These are phyloP conservation scores for Clarias pachynema DNA, from an alignment of 2,797 vertebrate genomes.

Conservation along the genomic window DNA sequence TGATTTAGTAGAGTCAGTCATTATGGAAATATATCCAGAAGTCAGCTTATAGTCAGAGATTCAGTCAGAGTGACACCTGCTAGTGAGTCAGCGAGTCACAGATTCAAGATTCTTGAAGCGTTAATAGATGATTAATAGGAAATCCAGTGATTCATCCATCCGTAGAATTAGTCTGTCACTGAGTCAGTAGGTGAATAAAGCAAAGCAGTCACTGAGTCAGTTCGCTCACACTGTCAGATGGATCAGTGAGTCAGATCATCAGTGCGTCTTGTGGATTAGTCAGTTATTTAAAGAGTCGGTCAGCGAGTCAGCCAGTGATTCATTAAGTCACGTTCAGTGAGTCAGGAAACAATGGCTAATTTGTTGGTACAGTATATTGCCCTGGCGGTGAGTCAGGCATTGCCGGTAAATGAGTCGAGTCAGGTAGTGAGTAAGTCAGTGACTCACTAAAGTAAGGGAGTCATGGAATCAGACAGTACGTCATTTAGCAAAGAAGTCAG, in stretches of 20 bases:
- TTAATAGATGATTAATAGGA: not conserved
- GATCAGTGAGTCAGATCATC: not conserved
- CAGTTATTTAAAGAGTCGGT: not conserved
- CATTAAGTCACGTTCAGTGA: too few species aligned
- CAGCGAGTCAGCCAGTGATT: not conserved
- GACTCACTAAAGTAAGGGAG: not conserved
- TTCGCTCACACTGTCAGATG: too few species aligned
- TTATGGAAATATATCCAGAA: not conserved
- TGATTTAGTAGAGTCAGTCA: not conserved
- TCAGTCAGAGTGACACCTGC: not conserved
- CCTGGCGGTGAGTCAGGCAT: too few species aligned
- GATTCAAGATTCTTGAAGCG: not conserved
- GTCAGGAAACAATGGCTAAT: too few species aligned
- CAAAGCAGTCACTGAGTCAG: too few species aligned
- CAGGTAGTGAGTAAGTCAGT: too few species aligned
- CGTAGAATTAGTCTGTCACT: too few species aligned
- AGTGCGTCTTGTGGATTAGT: not conserved
- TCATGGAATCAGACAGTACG: not conserved
- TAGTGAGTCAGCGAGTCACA: not conserved
- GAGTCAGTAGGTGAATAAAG: too few species aligned
- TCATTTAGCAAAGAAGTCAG: not conserved
- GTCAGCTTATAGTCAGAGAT: not conserved
- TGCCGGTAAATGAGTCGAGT: not conserved
- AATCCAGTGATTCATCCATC: too few species aligned
- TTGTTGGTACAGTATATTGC: too few species aligned